Base-by-base conservation (phyloP, 2,797 vertebrate genomes). In the Cyclopterus lumpus region DNA sequence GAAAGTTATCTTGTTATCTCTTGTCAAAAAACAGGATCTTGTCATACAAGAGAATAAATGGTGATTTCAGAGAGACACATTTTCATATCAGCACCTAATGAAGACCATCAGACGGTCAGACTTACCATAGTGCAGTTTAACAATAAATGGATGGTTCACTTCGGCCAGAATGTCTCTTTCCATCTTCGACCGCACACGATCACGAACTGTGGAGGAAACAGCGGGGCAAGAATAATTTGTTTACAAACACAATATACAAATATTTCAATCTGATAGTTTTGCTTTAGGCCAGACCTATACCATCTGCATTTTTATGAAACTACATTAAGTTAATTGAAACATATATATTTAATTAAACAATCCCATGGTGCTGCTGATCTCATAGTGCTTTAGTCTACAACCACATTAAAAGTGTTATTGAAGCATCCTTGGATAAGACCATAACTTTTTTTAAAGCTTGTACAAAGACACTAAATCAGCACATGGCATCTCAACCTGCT, bases 91-190 rank as follows among this genome's bases (percentile, higher is more conserved):
- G 6, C 8, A 32, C 24, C 36, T 40, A 3, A 70, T 11, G 22
- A 57, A 34, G 66, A 62, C 6, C 10, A 54, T 20, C 46, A 34
- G 20, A 65, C 36, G 53, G 4, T 9, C 36, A 77, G 48, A 77
- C 93, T 96, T 85, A 99, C 97, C 97, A 18, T 99, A 99, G 84
- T 99, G 97, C 48, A 99, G 96, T 92, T 98, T 99, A 71, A 99
- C 97, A 77, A 99, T 99, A 89, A 99, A 99, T 28, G 97, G 97
- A 85, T 99, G 97, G 85, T 97, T 99, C 85, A 99, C 97, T 94
- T 99, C 97, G 11, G 97, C 97, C 81, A 99, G 92, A 87, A 99
- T 99, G 86, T 99, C 97, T 89, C 97, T 95, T 82, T 99, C 97
- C 97, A 99, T 98, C 92, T 98, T 99, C 0, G 97, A 99, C 42